Evolutionary conservation across 2,113 vertebrate genomes (phyloP).

Genomic region (Thryonomys swinderianus): DNA sequence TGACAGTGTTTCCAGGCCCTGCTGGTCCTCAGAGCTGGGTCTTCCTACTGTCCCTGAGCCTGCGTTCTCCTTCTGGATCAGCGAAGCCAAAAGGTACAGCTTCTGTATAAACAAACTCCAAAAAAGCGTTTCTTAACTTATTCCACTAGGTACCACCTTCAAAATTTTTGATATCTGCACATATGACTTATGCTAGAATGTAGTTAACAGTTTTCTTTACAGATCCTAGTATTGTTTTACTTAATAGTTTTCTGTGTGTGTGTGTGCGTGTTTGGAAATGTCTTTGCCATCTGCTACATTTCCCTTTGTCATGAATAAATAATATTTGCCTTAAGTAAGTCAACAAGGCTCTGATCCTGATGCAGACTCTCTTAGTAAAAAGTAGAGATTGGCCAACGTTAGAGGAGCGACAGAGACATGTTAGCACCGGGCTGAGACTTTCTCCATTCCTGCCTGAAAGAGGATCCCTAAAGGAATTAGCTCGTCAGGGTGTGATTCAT

Average conservation of each 20-base stretch:
- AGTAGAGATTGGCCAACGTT: neutral
- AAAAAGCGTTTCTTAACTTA: neutral
- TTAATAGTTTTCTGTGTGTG: neutral
- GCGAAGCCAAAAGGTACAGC: neutral
- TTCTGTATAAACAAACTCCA: neutral
- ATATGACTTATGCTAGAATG: neutral
- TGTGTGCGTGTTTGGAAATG: neutral
- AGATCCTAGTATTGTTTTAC: neutral
- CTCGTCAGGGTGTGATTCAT: neutral
- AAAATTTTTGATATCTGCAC: neutral
- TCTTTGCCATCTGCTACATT: neutral
- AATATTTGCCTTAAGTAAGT: neutral
- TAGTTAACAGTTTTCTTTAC: neutral
- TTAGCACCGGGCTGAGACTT: neutral
- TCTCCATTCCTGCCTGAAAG: neutral
- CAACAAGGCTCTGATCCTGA: neutral
- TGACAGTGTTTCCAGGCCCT: accelerated
- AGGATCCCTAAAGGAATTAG: neutral
- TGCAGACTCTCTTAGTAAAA: neutral
- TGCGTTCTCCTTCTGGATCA: slow-evolving; percentile 4
- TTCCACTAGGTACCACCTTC: neutral
- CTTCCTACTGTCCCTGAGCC: neutral
- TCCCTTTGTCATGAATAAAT: neutral
- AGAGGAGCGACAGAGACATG: neutral
- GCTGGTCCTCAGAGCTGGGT: neutral